Evolutionary conservation across 1,140 invertebrate genomes (phyloP).

Genomic region (Sitodiplosis mosellana): DNA sequence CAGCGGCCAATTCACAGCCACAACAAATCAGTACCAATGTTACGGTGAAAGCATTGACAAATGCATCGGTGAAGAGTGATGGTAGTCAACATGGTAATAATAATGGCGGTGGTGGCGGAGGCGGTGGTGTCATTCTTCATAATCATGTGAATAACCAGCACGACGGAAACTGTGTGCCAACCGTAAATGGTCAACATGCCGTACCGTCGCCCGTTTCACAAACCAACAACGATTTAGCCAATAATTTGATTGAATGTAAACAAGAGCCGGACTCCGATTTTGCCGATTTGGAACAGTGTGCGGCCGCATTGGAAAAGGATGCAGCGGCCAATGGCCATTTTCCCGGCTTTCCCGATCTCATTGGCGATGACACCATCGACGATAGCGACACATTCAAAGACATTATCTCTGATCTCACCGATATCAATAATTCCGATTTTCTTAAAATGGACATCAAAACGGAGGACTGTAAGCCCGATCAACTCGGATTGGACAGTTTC

Average conservation of each 20-base stretch:
- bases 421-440: slow-evolving; percentile 55
- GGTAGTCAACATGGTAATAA: slow-evolving; percentile 22
- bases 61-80: slow-evolving; percentile 66
- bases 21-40: slow-evolving; percentile 83
- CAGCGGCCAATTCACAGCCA: slow-evolving; percentile 59
- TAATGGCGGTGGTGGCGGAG: too few relatives aligned
- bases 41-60: slow-evolving; percentile 74
- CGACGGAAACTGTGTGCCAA: slow-evolving; percentile 4
- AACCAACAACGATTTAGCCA: slow-evolving; percentile 30
- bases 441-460: slow-evolving; percentile 54
- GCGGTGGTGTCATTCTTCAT: slow-evolving; percentile 6
- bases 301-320: slow-evolving; percentile 61
- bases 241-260: slow-evolving; percentile 56
- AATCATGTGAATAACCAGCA: slow-evolving; percentile 10
- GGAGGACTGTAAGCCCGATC: slow-evolving; percentile 9
- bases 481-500: slow-evolving; percentile 26
- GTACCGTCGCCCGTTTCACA: slow-evolving; percentile 2
- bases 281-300: slow-evolving; percentile 58
- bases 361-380: slow-evolving; percentile 64
- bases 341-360: slow-evolving; percentile 57
- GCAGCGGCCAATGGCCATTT: slow-evolving; percentile 50
- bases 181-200: slow-evolving; percentile 5
- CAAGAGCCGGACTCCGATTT: slow-evolving; percentile 62
- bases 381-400: slow-evolving; percentile 74
- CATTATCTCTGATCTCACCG: slow-evolving; percentile 70